Conservation (phyloP, 2,797 vertebrate genomes). For the Malurus splendens region DNA sequence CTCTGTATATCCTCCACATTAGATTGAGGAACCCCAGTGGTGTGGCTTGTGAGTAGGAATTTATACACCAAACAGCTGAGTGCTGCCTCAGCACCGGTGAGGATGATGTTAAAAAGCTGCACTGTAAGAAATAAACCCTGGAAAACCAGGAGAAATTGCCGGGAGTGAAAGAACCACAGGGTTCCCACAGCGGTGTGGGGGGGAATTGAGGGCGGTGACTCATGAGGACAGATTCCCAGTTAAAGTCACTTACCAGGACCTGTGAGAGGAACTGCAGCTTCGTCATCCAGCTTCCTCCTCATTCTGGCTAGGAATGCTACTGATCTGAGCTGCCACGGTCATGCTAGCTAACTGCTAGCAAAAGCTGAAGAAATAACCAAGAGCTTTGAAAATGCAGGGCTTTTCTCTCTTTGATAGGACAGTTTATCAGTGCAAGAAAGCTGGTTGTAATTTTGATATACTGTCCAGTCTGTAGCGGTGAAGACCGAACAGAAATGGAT, state of each 20-base stretch:
- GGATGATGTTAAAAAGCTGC: background rate
- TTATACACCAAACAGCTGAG: background rate
- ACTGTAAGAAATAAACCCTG: background rate
- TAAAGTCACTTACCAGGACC: background rate
- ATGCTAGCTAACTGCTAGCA: background rate
- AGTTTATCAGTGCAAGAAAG: background rate
- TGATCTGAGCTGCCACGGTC: background rate
- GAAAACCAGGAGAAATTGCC: background rate
- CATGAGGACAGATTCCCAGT: background rate
- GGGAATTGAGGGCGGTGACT: background rate
- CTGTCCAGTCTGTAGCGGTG: background rate
- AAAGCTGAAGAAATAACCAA: background rate
- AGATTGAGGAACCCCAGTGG: accelerated
- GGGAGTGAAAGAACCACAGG: background rate
- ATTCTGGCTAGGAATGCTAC: background rate
- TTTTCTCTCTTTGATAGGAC: background rate
- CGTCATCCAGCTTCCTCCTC: background rate
- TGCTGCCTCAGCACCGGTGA: background rate
- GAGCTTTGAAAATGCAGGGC: background rate
- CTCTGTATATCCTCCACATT: background rate
- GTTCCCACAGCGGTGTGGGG: background rate
- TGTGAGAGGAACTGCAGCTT: background rate
- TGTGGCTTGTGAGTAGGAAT: accelerated
- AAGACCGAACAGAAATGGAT: background rate
- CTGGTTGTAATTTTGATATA: background rate